phyloP scores from a whole-genome alignment of 2,888 invertebrate species.

The Lepeophtheirus nordmannii region DNA sequence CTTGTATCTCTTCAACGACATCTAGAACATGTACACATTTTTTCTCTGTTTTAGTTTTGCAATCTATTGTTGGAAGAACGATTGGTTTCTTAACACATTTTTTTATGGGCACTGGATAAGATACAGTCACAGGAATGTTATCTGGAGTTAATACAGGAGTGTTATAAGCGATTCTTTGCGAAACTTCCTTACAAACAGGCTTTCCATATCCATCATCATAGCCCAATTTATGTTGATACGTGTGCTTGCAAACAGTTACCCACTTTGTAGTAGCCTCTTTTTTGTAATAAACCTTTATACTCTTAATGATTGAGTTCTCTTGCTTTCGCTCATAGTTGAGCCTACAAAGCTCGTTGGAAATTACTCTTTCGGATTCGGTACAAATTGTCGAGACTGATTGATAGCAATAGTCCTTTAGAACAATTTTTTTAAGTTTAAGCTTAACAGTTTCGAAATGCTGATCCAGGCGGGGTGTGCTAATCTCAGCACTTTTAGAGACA shows the following conservation, averaged over 20 bases:
- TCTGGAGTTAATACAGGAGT: slow-evolving; percentile 16
- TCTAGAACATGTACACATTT: slow-evolving; percentile 18
- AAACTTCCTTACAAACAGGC: slow-evolving; percentile 22
- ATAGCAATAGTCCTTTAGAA: slow-evolving; percentile 10
- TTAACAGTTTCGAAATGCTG: background rate
- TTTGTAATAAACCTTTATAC: slow-evolving; percentile 11
- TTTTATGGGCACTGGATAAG: slow-evolving; percentile 21
- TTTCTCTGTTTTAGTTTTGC: slow-evolving; percentile 14
- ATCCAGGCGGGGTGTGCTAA: slow-evolving; percentile 5
- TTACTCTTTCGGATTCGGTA: slow-evolving; percentile 10
- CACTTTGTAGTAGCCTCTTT: slow-evolving; percentile 1
- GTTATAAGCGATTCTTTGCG: slow-evolving; percentile 20
- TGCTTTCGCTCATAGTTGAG: slow-evolving; percentile 5
- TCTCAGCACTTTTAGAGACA: slow-evolving; percentile 13
- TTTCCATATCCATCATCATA: slow-evolving; percentile 1
- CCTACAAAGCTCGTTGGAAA: slow-evolving; percentile 10
- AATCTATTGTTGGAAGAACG: slow-evolving; percentile 13
- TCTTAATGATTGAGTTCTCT: slow-evolving; percentile 14
- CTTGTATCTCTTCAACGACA: slow-evolving; percentile 12
- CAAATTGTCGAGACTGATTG: slow-evolving; percentile 4
- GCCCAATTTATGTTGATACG: background rate
- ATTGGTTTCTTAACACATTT: slow-evolving; percentile 22
- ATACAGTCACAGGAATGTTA: slow-evolving; percentile 12
- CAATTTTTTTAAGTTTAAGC: slow-evolving; percentile 5
- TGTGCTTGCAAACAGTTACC: slow-evolving; percentile 21